These are phyloP conservation scores for Diorhabda sublineata DNA, from an alignment of 1,140 invertebrate genomes.

Conservation along the genomic window DNA sequence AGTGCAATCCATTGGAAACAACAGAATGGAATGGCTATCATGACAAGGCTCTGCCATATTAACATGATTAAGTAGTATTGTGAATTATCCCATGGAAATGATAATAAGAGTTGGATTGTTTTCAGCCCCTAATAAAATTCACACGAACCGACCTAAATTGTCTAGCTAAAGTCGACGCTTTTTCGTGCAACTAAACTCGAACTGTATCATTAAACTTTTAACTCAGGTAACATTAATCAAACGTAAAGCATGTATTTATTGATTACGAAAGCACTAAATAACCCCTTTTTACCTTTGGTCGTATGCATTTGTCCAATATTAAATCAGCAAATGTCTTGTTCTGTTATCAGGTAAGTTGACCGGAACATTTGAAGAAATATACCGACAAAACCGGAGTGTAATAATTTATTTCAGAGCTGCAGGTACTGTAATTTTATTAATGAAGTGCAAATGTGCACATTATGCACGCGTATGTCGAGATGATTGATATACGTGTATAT, in stretches of 20 bases:
- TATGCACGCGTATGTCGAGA: not conserved
- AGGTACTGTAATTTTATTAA: slow-evolving; percentile 12
- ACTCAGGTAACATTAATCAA: not conserved
- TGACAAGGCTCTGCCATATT: too few species aligned
- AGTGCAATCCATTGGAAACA: too few species aligned
- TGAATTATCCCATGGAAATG: too few species aligned
- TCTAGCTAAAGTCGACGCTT: not conserved
- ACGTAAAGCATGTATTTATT: not conserved
- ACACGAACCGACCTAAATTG: too few species aligned
- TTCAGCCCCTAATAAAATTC: too few species aligned
- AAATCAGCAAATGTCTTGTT: not conserved
- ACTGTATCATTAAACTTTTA: not conserved
- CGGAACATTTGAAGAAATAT: slow-evolving; percentile 9
- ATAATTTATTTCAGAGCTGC: slow-evolving; percentile 6
- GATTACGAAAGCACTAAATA: slow-evolving; percentile 1
- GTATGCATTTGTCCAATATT: not conserved
- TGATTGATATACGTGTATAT: not conserved
- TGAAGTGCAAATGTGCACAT: slow-evolving; percentile 9
- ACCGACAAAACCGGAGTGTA: not conserved
- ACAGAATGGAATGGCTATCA: too few species aligned
- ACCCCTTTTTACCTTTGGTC: not conserved
- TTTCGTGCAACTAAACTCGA: not conserved
- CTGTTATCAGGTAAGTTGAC: not conserved
- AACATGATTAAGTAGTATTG: too few species aligned
- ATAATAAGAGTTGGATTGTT: too few species aligned